Evolutionary conservation across 1,140 invertebrate species (phyloP), one percentile per base, ranked within the genome.

Genomic region (Akabosia matsudoensis): DNA sequence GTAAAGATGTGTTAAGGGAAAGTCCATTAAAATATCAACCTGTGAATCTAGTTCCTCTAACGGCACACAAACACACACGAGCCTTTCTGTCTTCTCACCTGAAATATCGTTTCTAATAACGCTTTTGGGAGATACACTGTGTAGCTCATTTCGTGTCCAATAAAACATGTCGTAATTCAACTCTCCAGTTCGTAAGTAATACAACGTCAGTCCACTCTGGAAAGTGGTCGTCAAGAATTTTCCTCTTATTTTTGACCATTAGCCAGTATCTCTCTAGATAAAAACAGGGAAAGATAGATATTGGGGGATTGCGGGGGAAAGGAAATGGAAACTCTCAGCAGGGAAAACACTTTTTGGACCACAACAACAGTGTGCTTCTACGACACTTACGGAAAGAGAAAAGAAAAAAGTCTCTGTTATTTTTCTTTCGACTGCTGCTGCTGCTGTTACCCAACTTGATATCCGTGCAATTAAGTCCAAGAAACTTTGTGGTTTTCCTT

Each of bases 91-190:
- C 37, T 45, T 7, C 37, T 45, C 37, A 45, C 37, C 37, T 45
- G 37, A 10, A 45, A 7, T 7, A 10, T 45, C 37, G 37, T 45
- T 10, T 45, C 37, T 45, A 45, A n/a, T n/a, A n/a, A n/a, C n/a
- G n/a, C n/a, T n/a, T n/a, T n/a, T n/a, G n/a, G n/a, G n/a, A n/a
- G n/a, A n/a, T n/a, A n/a, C n/a, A n/a, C n/a, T n/a, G n/a, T 10
- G 37, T 45, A n/a, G 52, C 45, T 45, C 54, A 76, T 79, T 79
- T 79, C 78, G 75, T 33, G 71, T 75, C 76, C 74, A 79, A 79
- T 79, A 79, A 79, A 79, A 74, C 52, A 72, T 31, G 74, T 74
- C 74, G 78, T 79, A 79, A 76, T 76, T 79, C 74, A 79, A 74
- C 54, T 67, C 61, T 31, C 54, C 54, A 7, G 22, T 24, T 24